phyloP scores from a whole-genome alignment of 2,888 invertebrate species.

The Lycophotia porphyrea region DNA sequence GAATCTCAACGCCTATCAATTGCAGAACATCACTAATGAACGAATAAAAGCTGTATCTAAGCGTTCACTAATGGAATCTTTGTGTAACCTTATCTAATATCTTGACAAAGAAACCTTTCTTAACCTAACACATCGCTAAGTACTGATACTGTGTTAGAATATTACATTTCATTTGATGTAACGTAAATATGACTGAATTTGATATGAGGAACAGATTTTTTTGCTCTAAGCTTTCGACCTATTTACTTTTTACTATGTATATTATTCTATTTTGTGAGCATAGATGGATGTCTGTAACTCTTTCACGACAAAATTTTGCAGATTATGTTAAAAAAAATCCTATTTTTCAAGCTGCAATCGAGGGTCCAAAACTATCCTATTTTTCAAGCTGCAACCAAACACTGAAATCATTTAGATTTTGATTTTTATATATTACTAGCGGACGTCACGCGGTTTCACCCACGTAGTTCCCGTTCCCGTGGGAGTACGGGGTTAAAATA shows the following conservation, averaged over 20 bases:
- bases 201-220: background rate
- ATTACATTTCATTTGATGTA: conserved; percentile 1
- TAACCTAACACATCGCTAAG: conserved; percentile 9
- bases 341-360: no score
- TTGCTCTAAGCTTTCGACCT: background rate
- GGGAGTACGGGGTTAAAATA: no score
- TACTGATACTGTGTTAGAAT: conserved; percentile 25
- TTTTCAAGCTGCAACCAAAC: background rate
- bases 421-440: no score
- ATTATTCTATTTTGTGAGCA: no score
- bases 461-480: no score
- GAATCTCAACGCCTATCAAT: background rate
- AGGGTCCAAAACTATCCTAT: background rate
- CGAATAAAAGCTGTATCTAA: conserved; percentile 10
- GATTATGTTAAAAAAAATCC: no score
- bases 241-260: background rate
- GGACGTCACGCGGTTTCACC: no score
- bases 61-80: conserved; percentile 59
- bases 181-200: conserved; percentile 3
- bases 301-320: no score
- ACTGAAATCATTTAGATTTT: background rate
- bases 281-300: no score
- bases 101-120: conserved; percentile 34
- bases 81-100: conserved; percentile 45
- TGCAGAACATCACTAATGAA: conserved; percentile 29